phyloP scores from a whole-genome alignment of 2,797 vertebrate genomes.

The Pteropus rufus region DNA sequence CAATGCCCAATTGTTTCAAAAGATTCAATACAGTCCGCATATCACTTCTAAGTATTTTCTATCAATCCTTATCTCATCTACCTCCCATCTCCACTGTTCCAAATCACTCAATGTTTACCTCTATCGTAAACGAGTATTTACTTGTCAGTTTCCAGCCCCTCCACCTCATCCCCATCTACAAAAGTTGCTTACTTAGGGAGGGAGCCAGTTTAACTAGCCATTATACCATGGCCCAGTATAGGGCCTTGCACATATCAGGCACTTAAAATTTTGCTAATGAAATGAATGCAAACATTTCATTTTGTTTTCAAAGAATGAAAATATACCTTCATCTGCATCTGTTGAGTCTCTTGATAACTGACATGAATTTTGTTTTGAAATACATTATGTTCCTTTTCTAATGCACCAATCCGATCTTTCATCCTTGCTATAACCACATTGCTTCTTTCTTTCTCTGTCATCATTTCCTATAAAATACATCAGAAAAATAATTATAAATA shows the following conservation, averaged over 20 bases:
- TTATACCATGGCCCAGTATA: neutral
- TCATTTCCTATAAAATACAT: constrained; percentile 87
- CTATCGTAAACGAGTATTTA: neutral
- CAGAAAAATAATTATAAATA: constrained; percentile 30
- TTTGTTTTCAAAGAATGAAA: constrained; percentile 38
- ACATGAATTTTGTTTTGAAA: constrained; percentile 95
- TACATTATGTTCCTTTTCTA: constrained; percentile 93
- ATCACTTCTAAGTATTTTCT: neutral
- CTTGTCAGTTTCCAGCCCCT: neutral
- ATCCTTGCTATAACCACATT: constrained; percentile 88
- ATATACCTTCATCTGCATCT: constrained; percentile 94
- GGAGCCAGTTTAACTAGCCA: neutral
- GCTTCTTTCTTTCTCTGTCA: constrained; percentile 94
- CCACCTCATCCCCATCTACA: neutral
- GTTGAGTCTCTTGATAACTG: constrained; percentile 92
- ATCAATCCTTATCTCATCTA: neutral
- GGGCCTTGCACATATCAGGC: neutral
- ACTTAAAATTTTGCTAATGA: neutral
- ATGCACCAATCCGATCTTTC: constrained; percentile 90
- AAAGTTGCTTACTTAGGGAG: neutral
- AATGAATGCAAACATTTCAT: constrained; percentile 22
- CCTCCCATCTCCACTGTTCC: neutral
- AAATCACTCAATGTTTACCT: neutral
- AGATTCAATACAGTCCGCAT: neutral
- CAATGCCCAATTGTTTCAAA: neutral